phyloP scores from a whole-genome alignment of 1,140 invertebrate species.

The Apis laboriosa region DNA sequence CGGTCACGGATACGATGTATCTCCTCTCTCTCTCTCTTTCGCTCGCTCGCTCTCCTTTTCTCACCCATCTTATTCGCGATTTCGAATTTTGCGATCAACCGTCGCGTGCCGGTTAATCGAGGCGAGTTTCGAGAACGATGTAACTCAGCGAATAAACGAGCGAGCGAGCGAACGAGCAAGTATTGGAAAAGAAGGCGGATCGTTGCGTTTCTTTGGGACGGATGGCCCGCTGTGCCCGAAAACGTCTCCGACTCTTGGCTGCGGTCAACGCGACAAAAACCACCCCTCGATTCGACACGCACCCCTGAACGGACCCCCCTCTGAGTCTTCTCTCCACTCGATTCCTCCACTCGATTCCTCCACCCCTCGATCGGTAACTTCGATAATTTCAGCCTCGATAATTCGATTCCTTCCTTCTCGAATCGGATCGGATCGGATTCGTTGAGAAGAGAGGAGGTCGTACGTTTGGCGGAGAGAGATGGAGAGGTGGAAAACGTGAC shows the following conservation, averaged over 20 bases:
- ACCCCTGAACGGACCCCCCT: constrained; percentile 54
- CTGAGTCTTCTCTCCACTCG: constrained; percentile 15
- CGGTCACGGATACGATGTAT: constrained; percentile 32
- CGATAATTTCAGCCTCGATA: no score
- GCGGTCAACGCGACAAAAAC: constrained; percentile 75
- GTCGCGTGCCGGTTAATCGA: no score
- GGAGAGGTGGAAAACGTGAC: constrained; percentile 14
- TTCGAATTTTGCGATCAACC: no score
- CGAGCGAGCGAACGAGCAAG: no score
- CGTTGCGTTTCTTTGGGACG: constrained; percentile 51
- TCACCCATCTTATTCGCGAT: no score
- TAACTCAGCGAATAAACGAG: no score
- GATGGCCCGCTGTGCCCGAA: constrained; percentile 67
- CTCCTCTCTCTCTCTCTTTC: constrained; percentile 9
- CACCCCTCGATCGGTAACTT: background rate
- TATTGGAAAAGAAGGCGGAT: constrained; percentile 44
- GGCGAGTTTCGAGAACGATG: no score
- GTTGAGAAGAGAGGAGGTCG: no score
- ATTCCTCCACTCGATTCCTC: constrained; percentile 5
- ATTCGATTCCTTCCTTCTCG: no score
- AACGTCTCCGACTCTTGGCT: constrained; percentile 72
- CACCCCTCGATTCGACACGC: constrained; percentile 76
- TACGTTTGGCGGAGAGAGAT: no score
- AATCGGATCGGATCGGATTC: no score
- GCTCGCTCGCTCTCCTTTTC: no score